Base-by-base conservation (phyloP, 1,140 invertebrate genomes). In the Apis florea region DNA sequence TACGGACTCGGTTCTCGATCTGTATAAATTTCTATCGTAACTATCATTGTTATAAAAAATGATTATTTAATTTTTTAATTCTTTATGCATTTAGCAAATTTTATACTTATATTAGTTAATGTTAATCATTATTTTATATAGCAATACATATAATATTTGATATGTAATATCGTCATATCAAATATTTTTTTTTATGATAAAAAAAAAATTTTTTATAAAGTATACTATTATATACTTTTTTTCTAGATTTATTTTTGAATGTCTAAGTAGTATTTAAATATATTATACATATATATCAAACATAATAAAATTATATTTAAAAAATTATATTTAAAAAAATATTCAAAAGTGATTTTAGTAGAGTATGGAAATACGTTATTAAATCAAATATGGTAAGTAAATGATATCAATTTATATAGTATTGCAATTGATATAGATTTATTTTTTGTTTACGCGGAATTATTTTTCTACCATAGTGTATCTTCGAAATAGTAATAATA, bases 1-100 rank as follows among this genome's bases (percentile, higher is more conserved):
- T 83, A 82, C 80, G 61, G 69, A 72, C 67, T 61, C 61, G 40
- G 66, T 81, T 47, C 21, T 72, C 58, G 74, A 77, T 54, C 79
- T 74, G 79, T 58, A 51, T 61, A 67, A 81, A 81, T 21, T 72
- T 53, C 63, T 75, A 63, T 75, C 72, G 24, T 19, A 54, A 31
- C 63, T n/a, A 58, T 47, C n/a, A 58, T 58, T n/a, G 6, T 68
- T 17, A 6, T 49, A 24, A 49, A 17, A 17, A 51, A 75, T 31
- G 24, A 26, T 64, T 64, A 53, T 31, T 71, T 15, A 3, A 61
- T 21, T 6, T n/a, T n/a, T n/a, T n/a, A n/a, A n/a, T n/a, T 64
- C 21, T 64, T 10, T 10, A 24, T 47, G 21, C 17, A 12, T 40
- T 3, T 11, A 11, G 24, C 19, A 2, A 2, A 58, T 51, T 15